phyloP scores from a whole-genome alignment of 2,797 vertebrate species.

The Poeciliopsis gracilis region DNA sequence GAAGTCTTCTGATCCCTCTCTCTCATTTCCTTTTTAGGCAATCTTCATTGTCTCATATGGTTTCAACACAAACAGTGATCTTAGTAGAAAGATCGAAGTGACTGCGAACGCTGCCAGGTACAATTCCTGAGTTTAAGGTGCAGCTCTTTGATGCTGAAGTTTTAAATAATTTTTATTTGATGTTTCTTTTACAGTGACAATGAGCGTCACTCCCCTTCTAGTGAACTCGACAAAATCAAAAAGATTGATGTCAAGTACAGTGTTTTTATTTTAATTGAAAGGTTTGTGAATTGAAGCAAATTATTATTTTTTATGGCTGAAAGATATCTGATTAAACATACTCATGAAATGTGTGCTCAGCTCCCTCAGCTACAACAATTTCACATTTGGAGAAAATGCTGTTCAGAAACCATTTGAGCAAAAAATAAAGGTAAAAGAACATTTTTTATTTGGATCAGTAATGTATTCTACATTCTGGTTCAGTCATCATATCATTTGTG shows the following conservation, averaged over 20 bases:
- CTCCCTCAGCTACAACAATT: constrained; percentile 83
- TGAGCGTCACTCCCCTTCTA: constrained; percentile 23
- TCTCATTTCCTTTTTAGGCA: constrained; percentile 64
- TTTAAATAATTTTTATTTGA: background rate
- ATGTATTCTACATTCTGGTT: too few species aligned
- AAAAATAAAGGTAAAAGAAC: constrained; percentile 73
- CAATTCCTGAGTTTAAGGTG: background rate
- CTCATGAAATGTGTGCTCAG: constrained; percentile 57
- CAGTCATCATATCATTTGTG: background rate
- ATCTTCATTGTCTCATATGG: constrained; percentile 80
- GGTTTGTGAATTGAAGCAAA: constrained; percentile 48
- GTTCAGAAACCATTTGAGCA: constrained; percentile 73
- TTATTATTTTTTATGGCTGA: background rate
- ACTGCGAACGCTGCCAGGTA: constrained; percentile 83
- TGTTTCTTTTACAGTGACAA: background rate
- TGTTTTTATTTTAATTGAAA: constrained; percentile 76
- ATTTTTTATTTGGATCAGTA: too few species aligned
- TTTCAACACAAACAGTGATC: constrained; percentile 66
- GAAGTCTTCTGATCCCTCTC: background rate
- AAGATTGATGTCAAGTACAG: constrained; percentile 83
- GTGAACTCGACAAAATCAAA: constrained; percentile 52
- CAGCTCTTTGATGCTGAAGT: background rate
- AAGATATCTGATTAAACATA: background rate
- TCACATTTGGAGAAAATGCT: constrained; percentile 70
- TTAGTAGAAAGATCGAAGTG: constrained; percentile 73